These are phyloP conservation scores for Serrognathus titanus DNA, from an alignment of 2,888 invertebrate genomes.

Conservation along the genomic window DNA sequence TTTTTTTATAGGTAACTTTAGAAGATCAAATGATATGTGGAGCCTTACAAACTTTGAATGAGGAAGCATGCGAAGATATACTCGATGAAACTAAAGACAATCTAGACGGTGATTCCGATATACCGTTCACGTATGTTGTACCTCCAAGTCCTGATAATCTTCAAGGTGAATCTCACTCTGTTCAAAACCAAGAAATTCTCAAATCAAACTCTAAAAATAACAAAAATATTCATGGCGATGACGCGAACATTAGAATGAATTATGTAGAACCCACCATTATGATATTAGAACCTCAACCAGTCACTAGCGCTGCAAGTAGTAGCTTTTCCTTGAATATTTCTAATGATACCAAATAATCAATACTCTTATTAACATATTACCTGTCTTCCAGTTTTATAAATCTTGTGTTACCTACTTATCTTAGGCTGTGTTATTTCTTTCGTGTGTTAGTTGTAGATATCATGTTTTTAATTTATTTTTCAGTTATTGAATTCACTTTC, in stretches of 20 bases:
- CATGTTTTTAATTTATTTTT: slow-evolving; percentile 3
- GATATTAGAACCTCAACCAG: slow-evolving; percentile 25
- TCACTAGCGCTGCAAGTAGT: slow-evolving; percentile 11
- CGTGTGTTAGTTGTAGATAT: neutral
- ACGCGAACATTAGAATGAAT: slow-evolving; percentile 13
- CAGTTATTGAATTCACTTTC: slow-evolving; percentile 19
- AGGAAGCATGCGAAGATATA: slow-evolving; percentile 91
- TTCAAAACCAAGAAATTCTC: slow-evolving; percentile 2
- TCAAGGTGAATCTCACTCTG: slow-evolving; percentile 41
- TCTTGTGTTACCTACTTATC: neutral
- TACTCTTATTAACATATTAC: neutral
- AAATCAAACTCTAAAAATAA: slow-evolving; percentile 5
- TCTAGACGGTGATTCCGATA: slow-evolving; percentile 35
- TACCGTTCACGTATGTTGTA: slow-evolving; percentile 45
- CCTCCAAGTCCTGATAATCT: slow-evolving; percentile 46
- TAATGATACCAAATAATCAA: slow-evolving; percentile 2
- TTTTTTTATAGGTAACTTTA: slow-evolving; percentile 70
- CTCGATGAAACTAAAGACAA: slow-evolving; percentile 59
- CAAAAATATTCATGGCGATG: slow-evolving; percentile 22
- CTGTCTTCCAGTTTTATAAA: neutral
- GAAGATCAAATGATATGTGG: slow-evolving; percentile 96
- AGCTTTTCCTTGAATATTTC: slow-evolving; percentile 10
- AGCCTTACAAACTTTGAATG: slow-evolving; percentile 86
- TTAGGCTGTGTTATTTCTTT: neutral
- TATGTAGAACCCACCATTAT: slow-evolving; percentile 32